A percentile compares a stretch with the other conserved stretches of the same genome.
phyloP scores from a whole-genome alignment of 2,888 invertebrate genomes.

The Lasiommata megera region DNA sequence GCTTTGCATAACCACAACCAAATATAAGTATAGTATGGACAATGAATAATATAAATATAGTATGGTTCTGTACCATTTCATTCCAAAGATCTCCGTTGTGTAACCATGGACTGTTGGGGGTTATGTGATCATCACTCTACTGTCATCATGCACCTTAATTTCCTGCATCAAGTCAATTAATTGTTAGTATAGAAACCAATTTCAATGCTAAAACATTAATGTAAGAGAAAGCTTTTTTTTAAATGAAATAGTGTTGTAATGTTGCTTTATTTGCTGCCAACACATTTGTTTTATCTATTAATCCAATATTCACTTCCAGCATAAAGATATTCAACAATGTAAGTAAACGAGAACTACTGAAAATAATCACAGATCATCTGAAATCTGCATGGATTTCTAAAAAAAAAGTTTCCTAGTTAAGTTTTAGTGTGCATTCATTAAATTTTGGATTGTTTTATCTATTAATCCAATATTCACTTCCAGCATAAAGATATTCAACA shows the following conservation, averaged over 20 bases:
- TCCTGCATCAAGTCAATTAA: constrained; percentile 71
- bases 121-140: constrained; percentile 59
- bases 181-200: constrained; percentile 61
- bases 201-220: constrained; percentile 17
- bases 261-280: constrained; percentile 16
- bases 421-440: too few relatives aligned
- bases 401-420: too few relatives aligned
- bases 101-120: constrained; percentile 49
- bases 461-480: not conserved
- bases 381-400: too few relatives aligned
- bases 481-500: too few relatives aligned
- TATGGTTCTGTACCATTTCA: constrained; percentile 73
- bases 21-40: too few relatives aligned
- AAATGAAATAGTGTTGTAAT: not conserved
- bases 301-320: not conserved
- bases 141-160: constrained; percentile 74
- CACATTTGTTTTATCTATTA: too few relatives aligned
- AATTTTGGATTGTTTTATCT: too few relatives aligned
- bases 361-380: too few relatives aligned
- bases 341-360: too few relatives aligned
- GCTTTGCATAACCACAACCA: not conserved
- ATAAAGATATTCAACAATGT: too few relatives aligned
- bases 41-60: constrained; percentile 41
- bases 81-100: constrained; percentile 69
- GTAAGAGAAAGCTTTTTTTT: constrained; percentile 21